A percentile compares a stretch with the other conserved stretches of the same genome.
Conservation (phyloP, 2,888 invertebrate species). For the Silvanus unidentatus region DNA sequence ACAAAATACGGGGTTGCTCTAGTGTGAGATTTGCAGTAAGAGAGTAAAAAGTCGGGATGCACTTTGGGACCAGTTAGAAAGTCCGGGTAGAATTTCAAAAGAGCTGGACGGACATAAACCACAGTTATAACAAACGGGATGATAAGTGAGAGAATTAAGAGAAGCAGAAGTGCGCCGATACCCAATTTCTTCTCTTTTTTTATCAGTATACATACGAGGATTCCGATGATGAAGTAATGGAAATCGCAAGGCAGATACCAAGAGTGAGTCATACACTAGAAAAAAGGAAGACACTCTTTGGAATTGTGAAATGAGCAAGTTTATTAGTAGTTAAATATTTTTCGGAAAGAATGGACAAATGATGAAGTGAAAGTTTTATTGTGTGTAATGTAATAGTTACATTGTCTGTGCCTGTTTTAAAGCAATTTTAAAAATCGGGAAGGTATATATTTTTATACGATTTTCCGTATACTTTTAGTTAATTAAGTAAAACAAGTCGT, state of each 20-base stretch:
- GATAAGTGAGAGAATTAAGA: constrained; percentile 46
- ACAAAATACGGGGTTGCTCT: constrained; percentile 55
- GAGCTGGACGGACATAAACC: constrained; percentile 47
- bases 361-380: neutral
- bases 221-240: constrained; percentile 58
- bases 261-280: constrained; percentile 60
- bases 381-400: neutral
- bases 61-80: constrained; percentile 51
- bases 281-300: constrained; percentile 16
- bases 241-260: constrained; percentile 70
- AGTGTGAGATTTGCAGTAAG: constrained; percentile 57
- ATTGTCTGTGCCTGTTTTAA: no score
- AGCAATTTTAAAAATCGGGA: no score
- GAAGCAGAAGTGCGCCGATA: constrained; percentile 36
- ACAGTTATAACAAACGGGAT: constrained; percentile 53
- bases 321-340: no score
- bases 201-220: constrained; percentile 49
- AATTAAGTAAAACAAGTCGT: no score
- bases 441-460: no score
- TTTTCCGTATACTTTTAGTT: no score
- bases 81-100: constrained; percentile 54
- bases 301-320: neutral
- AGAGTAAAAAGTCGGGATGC: constrained; percentile 50
- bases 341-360: no score
- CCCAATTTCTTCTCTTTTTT: constrained; percentile 44